Evolutionary conservation across 2,888 invertebrate species (phyloP).

Genomic region (Microdon myrmicae): DNA sequence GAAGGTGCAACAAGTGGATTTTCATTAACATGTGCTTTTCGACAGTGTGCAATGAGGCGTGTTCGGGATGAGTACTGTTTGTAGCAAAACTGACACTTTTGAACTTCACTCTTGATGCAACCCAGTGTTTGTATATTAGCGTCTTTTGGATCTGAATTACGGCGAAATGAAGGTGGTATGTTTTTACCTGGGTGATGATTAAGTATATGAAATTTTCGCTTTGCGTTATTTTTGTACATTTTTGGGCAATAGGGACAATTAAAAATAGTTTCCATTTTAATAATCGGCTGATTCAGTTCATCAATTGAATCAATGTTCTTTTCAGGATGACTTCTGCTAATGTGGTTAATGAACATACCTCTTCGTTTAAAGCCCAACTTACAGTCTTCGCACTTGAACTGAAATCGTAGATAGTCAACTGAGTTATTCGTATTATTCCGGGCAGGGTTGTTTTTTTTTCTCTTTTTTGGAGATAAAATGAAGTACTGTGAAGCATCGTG

Average conservation of each 20-base stretch:
- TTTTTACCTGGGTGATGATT: constrained; percentile 81
- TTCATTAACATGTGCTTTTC: constrained; percentile 70
- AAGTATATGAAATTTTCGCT: constrained; percentile 83
- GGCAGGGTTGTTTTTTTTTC: constrained; percentile 48
- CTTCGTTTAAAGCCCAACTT: constrained; percentile 80
- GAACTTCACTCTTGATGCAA: constrained; percentile 76
- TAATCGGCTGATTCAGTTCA: constrained; percentile 81
- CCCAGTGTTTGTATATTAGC: constrained; percentile 79
- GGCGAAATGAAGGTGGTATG: constrained; percentile 67
- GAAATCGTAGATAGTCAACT: constrained; percentile 22
- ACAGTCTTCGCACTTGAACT: constrained; percentile 73
- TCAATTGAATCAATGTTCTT: constrained; percentile 74
- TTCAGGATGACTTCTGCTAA: constrained; percentile 80
- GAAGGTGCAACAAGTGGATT: not conserved
- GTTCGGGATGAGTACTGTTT: constrained; percentile 87
- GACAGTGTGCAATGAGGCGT: constrained; percentile 76
- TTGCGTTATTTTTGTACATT: constrained; percentile 85
- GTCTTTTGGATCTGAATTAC: constrained; percentile 70
- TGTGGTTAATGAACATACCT: constrained; percentile 87
- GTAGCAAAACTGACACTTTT: constrained; percentile 82
- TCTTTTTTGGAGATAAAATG: constrained; percentile 19
- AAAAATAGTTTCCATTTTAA: constrained; percentile 80
- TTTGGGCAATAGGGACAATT: constrained; percentile 88
- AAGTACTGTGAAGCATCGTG: constrained; percentile 10
- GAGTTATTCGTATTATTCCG: not conserved